phyloP scores from a whole-genome alignment of 2,113 vertebrate genomes.

The Elephantulus edwardii region DNA sequence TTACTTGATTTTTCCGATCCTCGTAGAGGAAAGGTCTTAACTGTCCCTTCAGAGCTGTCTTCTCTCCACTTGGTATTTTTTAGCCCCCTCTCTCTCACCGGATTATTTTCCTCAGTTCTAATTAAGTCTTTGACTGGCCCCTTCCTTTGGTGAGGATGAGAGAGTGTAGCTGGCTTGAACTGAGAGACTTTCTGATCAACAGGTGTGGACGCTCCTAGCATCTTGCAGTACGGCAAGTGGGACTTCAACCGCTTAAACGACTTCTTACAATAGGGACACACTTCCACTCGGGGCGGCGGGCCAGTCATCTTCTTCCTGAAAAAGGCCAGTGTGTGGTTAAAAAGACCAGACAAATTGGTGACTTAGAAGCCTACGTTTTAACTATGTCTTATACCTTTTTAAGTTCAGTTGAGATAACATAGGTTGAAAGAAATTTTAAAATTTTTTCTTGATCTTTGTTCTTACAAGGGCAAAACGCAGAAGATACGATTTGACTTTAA shows the following conservation, averaged over 20 bases:
- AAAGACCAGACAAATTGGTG: background rate
- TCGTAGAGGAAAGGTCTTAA: background rate
- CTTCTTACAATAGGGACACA: slow-evolving; percentile 90
- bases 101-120: background rate
- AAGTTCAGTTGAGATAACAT: background rate
- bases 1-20: background rate
- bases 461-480: background rate
- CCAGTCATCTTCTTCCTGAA: slow-evolving; percentile 62
- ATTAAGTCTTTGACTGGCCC: background rate
- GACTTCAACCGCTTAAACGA: slow-evolving; percentile 90
- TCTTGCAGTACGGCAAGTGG: slow-evolving; percentile 91
- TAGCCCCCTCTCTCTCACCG: background rate
- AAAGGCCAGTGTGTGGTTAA: slow-evolving; percentile 33
- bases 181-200: background rate
- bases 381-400: background rate
- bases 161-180: background rate
- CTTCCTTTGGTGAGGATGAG: background rate
- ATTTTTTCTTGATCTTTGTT: background rate
- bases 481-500: background rate
- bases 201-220: slow-evolving; percentile 24
- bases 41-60: background rate
- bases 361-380: background rate
- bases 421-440: background rate
- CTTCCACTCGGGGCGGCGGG: slow-evolving; percentile 74
- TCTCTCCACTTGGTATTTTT: background rate